Base-by-base conservation (phyloP, 2,113 vertebrate species). In the Balaeniceps rex region DNA sequence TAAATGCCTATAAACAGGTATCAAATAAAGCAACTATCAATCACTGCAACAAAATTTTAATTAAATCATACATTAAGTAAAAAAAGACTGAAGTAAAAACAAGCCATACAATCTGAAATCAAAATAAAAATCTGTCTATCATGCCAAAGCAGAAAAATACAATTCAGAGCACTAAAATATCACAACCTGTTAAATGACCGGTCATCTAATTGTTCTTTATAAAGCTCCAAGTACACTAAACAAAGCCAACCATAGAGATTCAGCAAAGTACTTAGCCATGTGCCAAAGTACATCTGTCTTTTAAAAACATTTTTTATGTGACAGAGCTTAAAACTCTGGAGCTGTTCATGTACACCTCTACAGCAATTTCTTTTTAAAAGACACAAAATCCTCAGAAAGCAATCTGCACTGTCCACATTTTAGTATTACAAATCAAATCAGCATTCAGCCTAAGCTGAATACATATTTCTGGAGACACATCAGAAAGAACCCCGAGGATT, bases 11-110 rank as follows among this genome's bases (percentile, higher is more conserved):
- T 93, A 97, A 98, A 95, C 94, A 98, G 91, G 89, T 94, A 93
- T 95, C 95, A 98, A 94, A 94, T 38, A 69, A 93, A 97, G 95
- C 95, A 98, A 97, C 94, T 96, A 97, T 84, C 97, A 97, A 97
- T 96, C 83, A 88, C 46, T 88, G 79, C 55, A 94, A 93, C 81
- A 80, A 96, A 97, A 90, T 95, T 97, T 96, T 94, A 98, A 97
- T 97, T 96, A 95, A 97, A 97, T 96, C 92, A 74, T 69, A 85
- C 6, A 10, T 92, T 97, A 96, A 97, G 75, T 71, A 97, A 86
- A 91, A 96, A 95, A 79, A 92, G 64, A 88, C 46, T 89, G 68
- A 69, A 95, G 88, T 82, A 78, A 93, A 94, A 97, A 83, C 68
- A 80, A 95, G 66, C 51, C 85, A 64, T 57, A 75, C 63, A 70